Evolutionary conservation across 2,797 vertebrate species (phyloP).

Genomic region (Dryobates pubescens): DNA sequence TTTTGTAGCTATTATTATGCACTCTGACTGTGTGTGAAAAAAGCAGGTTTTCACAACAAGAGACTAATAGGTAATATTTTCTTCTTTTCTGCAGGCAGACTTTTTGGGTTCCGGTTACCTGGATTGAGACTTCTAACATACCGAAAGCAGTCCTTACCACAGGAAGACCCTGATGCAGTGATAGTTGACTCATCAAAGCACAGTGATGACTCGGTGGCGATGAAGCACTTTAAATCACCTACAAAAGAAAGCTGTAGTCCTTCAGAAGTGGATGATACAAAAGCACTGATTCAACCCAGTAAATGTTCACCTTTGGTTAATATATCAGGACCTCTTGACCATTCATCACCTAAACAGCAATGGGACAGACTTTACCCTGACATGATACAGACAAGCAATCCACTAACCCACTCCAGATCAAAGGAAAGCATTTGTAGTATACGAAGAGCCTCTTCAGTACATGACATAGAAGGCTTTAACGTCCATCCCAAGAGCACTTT

Average conservation of each 20-base stretch:
- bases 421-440: conserved; percentile 92
- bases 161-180: conserved; percentile 95
- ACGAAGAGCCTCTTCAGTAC: conserved; percentile 94
- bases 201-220: conserved; percentile 88
- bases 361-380: conserved; percentile 91
- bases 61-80: background rate
- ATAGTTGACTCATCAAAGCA: conserved; percentile 91
- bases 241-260: conserved; percentile 92
- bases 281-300: conserved; percentile 91
- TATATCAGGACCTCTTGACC: conserved; percentile 90
- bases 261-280: conserved; percentile 92
- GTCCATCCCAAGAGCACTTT: conserved; percentile 89
- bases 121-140: conserved; percentile 90
- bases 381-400: conserved; percentile 86
- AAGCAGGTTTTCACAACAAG: background rate
- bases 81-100: conserved; percentile 80
- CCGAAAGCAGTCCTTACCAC: conserved; percentile 94
- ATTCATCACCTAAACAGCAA: conserved; percentile 92
- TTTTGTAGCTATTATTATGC: background rate
- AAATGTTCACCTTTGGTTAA: conserved; percentile 90
- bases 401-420: conserved; percentile 89
- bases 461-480: conserved; percentile 93
- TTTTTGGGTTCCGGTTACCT: conserved; percentile 93
- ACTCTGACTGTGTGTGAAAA: background rate
- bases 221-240: conserved; percentile 93